Evolutionary conservation across 2,888 invertebrate species (phyloP).

Genomic region (Dioctria rufipes): DNA sequence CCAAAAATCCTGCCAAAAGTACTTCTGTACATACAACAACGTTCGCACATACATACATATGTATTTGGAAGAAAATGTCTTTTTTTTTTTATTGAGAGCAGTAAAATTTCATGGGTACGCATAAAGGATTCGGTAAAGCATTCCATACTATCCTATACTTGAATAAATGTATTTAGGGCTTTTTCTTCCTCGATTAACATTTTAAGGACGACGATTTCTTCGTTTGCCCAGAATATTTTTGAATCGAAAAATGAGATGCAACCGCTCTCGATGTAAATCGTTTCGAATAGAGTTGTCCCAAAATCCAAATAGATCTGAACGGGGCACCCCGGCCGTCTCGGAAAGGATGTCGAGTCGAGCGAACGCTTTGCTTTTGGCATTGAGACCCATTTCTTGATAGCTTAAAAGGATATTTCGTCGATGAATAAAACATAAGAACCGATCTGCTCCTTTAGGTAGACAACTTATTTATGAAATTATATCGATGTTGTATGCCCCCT

Average conservation of each 20-base stretch:
- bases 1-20: too few relatives aligned
- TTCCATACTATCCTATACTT: neutral
- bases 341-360: too few relatives aligned
- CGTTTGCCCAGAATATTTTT: neutral
- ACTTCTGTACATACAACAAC: too few relatives aligned
- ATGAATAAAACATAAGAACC: constrained; percentile 42
- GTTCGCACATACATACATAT: too few relatives aligned
- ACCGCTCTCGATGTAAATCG: constrained; percentile 9
- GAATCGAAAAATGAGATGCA: constrained; percentile 17
- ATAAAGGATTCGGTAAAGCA: neutral
- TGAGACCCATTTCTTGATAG: neutral
- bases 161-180: constrained; percentile 18
- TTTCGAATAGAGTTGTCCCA: neutral
- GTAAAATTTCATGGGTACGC: constrained; percentile 29
- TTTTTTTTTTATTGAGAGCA: too few relatives aligned
- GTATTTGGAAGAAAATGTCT: too few relatives aligned
- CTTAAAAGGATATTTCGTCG: constrained; percentile 22
- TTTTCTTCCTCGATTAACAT: constrained; percentile 21
- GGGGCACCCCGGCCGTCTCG: too few relatives aligned
- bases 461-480: constrained; percentile 43
- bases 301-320: neutral
- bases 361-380: too few relatives aligned
- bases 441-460: constrained; percentile 30
- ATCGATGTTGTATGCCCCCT: neutral
- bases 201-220: neutral